A percentile compares a stretch with the other conserved stretches of the same genome.
Evolutionary conservation across 2,113 vertebrate species (phyloP).

Genomic region (Seriola rivoliana): DNA sequence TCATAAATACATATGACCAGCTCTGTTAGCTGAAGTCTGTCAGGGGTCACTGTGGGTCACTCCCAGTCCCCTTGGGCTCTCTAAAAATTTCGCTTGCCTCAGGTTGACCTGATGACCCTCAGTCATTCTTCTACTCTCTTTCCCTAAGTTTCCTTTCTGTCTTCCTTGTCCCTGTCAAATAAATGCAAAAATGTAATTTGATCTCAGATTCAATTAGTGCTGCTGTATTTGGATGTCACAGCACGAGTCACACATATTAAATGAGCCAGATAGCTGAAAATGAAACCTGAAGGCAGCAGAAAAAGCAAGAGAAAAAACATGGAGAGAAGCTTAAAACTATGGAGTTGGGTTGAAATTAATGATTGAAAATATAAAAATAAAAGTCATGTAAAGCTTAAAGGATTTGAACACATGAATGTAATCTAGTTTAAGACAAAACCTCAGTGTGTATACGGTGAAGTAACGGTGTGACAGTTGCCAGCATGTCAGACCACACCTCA

Average conservation of each 20-base stretch:
- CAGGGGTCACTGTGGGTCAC: slow-evolving; percentile 1
- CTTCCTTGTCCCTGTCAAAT: too few relatives aligned
- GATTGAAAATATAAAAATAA: not conserved
- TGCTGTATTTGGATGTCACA: not conserved
- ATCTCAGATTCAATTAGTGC: not conserved
- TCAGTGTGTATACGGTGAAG: not conserved
- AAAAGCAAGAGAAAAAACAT: not conserved
- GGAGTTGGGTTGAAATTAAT: not conserved
- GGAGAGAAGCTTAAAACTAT: not conserved
- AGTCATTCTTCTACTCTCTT: too few relatives aligned
- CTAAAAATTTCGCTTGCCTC: not conserved
- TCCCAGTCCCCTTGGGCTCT: not conserved
- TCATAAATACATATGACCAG: not conserved
- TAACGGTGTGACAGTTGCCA: not conserved
- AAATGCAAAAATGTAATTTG: not conserved
- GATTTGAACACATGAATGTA: not conserved
- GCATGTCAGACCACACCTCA: slow-evolving; percentile 29
- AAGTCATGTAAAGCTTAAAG: not conserved
- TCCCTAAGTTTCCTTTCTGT: too few relatives aligned
- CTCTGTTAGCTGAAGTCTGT: not conserved
- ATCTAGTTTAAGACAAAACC: not conserved
- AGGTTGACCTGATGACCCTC: too few relatives aligned
- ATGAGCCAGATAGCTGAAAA: not conserved
- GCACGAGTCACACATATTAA: not conserved
- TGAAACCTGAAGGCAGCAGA: not conserved